phyloP scores from a whole-genome alignment of 2,797 vertebrate genomes.

The Margarornis squamiger region DNA sequence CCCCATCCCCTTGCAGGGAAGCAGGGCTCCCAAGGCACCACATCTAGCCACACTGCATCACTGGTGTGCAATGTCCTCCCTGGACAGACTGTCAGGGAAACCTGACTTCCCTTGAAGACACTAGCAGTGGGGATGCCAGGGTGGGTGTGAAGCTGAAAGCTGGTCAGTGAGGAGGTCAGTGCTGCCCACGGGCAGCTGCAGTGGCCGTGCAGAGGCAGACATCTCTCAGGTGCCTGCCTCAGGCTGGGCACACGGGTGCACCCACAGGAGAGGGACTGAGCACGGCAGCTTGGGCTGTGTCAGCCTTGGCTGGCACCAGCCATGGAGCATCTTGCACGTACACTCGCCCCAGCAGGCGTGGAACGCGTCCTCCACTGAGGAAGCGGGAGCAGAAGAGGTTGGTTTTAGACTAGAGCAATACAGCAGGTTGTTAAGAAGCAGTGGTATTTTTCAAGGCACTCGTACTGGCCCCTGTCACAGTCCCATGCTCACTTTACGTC shows the following conservation, averaged over 20 bases:
- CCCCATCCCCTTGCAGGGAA: neutral
- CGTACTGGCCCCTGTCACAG: neutral
- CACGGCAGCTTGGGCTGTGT: rapidly evolving
- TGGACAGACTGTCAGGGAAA: neutral
- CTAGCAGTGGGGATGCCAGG: neutral
- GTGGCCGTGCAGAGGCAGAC: neutral
- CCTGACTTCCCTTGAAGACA: neutral
- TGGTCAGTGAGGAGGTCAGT: rapidly evolving
- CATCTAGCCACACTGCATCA: rapidly evolving
- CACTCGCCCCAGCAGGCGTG: neutral
- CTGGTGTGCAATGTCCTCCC: neutral
- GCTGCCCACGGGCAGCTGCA: rapidly evolving
- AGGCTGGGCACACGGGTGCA: neutral
- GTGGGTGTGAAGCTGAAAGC: neutral
- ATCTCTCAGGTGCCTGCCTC: neutral
- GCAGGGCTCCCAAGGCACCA: neutral
- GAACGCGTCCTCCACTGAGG: neutral
- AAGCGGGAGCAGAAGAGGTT: neutral
- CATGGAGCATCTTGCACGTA: neutral
- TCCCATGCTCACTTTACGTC: neutral
- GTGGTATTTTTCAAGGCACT: neutral
- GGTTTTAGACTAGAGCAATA: neutral
- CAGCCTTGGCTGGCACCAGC: neutral
- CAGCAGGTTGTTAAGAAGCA: neutral
- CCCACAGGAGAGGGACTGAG: neutral